Evolutionary conservation across 2,113 vertebrate genomes (phyloP).

Genomic region (Hystrix brachyura): DNA sequence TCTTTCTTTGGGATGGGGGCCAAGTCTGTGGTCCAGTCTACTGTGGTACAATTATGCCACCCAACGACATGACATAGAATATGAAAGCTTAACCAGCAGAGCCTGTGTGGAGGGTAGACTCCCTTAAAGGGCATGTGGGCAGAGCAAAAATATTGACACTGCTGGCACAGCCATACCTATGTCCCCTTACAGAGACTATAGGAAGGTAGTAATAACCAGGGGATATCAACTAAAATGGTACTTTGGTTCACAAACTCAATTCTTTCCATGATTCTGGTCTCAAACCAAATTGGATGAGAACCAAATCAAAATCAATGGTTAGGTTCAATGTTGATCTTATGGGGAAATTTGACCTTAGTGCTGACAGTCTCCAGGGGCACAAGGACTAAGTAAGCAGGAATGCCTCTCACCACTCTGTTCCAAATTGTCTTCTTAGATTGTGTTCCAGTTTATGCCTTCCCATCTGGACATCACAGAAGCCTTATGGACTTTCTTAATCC

Average conservation of each 20-base stretch:
- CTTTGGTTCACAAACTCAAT: too few species aligned
- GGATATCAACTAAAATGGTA: not conserved
- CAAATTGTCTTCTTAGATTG: slow-evolving; percentile 86
- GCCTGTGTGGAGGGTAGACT: not conserved
- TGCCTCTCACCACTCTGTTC: not conserved
- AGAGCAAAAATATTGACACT: not conserved
- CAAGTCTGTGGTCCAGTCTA: not conserved
- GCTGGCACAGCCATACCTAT: not conserved
- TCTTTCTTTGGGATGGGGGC: not conserved
- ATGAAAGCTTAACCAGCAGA: not conserved
- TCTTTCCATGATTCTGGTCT: too few species aligned
- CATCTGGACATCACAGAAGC: slow-evolving; percentile 91
- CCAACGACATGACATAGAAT: not conserved
- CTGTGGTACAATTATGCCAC: not conserved
- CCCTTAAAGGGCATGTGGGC: not conserved
- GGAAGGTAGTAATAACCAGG: not conserved
- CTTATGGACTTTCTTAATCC: slow-evolving; percentile 93
- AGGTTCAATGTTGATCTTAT: too few species aligned
- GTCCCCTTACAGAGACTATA: not conserved
- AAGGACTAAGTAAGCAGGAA: not conserved
- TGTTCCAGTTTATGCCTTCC: slow-evolving; percentile 91
- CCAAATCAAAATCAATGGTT: too few species aligned
- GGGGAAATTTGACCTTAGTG: not conserved
- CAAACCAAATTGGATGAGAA: too few species aligned
- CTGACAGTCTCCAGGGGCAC: not conserved